Evolutionary conservation across 2,888 invertebrate species (phyloP), one percentile per base, ranked within the genome.

Genomic region (Cryptosula pallasiana): DNA sequence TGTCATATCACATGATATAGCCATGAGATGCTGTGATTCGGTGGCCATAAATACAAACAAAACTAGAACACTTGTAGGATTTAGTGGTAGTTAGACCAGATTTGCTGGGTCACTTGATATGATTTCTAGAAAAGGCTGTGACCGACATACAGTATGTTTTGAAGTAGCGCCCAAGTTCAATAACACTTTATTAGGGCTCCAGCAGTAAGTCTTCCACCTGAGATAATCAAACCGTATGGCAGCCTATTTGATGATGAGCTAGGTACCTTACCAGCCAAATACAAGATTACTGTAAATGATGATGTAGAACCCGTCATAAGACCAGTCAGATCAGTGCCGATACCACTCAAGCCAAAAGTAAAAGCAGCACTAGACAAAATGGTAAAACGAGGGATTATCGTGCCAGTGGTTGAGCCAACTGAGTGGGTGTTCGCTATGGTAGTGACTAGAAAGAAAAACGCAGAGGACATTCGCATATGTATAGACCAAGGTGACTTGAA

Each of bases 361-460:
- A 71, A 74, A 27, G 54, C 32, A 2, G 63, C 35, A 29, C 34
- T 76, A 3, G 69, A 72, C 2, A 32, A 72, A 35, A 36, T 76
- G 55, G 73, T 72, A 35, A 23, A 73, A 57, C 36, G 69, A 55
- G 72, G 69, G 1, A 58, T 77, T 1, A 75, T 74, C 20, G 69
- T 20, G 34, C 69, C 54, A 23, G 72, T 73, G 5, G 71, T 73
- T 32, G 58, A 72, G 34, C 74, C 77, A 1, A 75, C 77, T 9
- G n/a, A n/a, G n/a, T n/a, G n/a, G n/a, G n/a, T n/a, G n/a, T n/a
- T n/a, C n/a, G n/a, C n/a, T n/a, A n/a, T n/a, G n/a, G n/a, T n/a
- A n/a, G n/a, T n/a, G n/a, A n/a, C n/a, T n/a, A n/a, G n/a, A n/a
- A n/a, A n/a, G n/a, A n/a, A n/a, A n/a, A n/a, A n/a, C n/a, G n/a